A percentile compares a stretch with the other conserved stretches of the same genome.
Conservation (phyloP, 64 coral and sea anemone species). For the Stylophora pistillata region DNA sequence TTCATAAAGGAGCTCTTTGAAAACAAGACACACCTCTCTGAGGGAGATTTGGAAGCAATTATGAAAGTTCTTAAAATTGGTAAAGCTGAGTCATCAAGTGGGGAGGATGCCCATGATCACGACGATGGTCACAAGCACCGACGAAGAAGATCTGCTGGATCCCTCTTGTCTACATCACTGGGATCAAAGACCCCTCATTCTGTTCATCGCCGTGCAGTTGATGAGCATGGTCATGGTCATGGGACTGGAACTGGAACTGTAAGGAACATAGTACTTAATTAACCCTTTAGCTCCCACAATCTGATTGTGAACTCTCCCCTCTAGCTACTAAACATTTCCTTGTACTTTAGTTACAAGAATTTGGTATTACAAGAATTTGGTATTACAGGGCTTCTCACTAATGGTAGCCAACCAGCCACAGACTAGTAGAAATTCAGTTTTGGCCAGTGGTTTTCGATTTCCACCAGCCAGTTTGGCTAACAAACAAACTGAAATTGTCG, state of each 20-base stretch:
- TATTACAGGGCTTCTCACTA: too few species aligned
- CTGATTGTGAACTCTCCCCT: neutral
- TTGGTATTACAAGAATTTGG: too few species aligned
- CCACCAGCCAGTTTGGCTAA: too few species aligned
- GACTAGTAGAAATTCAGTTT: too few species aligned
- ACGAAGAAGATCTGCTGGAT: slow-evolving; percentile 13
- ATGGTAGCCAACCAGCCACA: too few species aligned
- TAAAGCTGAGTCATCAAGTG: neutral
- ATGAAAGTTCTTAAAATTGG: slow-evolving; percentile 60
- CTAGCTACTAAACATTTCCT: too few species aligned
- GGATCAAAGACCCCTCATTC: neutral
- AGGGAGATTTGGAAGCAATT: slow-evolving; percentile 49
- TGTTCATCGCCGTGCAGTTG: slow-evolving; percentile 16
- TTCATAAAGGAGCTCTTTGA: slow-evolving; percentile 75
- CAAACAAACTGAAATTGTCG: too few species aligned
- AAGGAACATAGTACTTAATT: neutral
- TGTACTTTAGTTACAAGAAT: too few species aligned
- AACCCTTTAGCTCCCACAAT: neutral
- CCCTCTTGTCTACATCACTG: neutral
- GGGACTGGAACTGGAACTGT: neutral
- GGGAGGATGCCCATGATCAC: neutral
- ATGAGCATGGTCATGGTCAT: neutral
- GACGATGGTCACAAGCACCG: slow-evolving; percentile 57
- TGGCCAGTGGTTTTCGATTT: too few species aligned
- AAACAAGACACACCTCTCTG: slow-evolving; percentile 32